Base-by-base conservation (phyloP, 2,113 vertebrate genomes). In the Corythaixoides concolor region DNA sequence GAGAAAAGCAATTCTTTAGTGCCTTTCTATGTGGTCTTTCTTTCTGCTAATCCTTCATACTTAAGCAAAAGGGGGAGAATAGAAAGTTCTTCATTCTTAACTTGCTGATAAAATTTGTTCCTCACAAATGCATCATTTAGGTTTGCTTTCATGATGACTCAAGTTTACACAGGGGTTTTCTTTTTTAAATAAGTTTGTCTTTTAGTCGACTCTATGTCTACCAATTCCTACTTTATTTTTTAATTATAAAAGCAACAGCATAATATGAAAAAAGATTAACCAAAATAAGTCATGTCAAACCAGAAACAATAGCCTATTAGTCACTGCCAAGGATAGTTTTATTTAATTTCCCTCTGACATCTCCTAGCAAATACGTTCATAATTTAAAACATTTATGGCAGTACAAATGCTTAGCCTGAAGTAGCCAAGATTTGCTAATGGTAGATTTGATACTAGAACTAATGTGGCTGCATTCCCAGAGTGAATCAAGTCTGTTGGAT, bases 331-430 rank as follows among this genome's bases (percentile, higher is more conserved):
- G 11, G 47, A 47, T 27, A 82, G 23, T 69, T 91, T 85, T 92
- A 56, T 89, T 94, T 89, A 43, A 94, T 96, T 95, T 95, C 60
- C 27, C 21, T 91, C 60, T 95, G 72, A 79, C 58, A 68, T 60
- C 16, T 76, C 32, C 68, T 81, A 80, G 17, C 20, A 93, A 96
- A 91, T 77, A 37, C 52, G 89, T 89, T 55, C 35, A 62, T 85
- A 91, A 95, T 90, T 93, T 47, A 83, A 85, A 93, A 77, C 87
- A 82, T 33, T 24, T 91, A 53, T 23, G 58, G 35, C 49, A 76
- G 62, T 73, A 85, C 26, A 89, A 94, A 86, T 53, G 41, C 72
- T 91, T 66, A 64, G 63, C 32, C 39, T 79, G 52, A 69, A 66
- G 67, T 77, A 94, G 55, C 49, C 52, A 87, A 67, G 53, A 93